Conservation (phyloP, 2,888 invertebrate genomes). For the Brenthis ino region DNA sequence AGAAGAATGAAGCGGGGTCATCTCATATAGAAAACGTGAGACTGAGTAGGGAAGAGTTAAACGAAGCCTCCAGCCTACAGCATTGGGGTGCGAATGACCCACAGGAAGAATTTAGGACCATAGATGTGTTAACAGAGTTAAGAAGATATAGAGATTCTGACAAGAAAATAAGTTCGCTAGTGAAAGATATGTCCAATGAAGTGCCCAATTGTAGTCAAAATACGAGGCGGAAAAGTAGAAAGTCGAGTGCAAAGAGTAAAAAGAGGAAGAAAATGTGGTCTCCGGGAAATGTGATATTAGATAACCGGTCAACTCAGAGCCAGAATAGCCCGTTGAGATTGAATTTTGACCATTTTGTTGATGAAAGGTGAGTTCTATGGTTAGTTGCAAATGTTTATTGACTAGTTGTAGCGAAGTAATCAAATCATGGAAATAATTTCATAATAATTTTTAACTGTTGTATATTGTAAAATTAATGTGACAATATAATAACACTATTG, state of each 20-base stretch:
- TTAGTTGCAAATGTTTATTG: background rate
- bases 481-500: too few relatives aligned
- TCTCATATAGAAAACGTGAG: conserved; percentile 48
- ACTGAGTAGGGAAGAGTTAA: conserved; percentile 55
- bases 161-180: conserved; percentile 50
- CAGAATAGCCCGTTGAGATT: conserved; percentile 64
- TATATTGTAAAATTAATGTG: too few relatives aligned
- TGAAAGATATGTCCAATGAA: conserved; percentile 49
- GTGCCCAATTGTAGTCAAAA: conserved; percentile 51
- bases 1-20: conserved; percentile 72
- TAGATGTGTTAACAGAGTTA: conserved; percentile 66
- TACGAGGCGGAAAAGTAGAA: conserved; percentile 58
- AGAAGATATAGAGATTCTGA: conserved; percentile 60
- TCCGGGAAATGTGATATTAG: conserved; percentile 70
- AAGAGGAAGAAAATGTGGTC: conserved; percentile 72
- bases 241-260: conserved; percentile 58
- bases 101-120: conserved; percentile 58
- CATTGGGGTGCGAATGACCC: conserved; percentile 57
- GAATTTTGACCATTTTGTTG: conserved; percentile 76
- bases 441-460: background rate
- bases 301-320: conserved; percentile 60
- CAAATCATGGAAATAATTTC: background rate
- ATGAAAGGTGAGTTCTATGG: conserved; percentile 64
- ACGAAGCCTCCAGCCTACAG: conserved; percentile 49
- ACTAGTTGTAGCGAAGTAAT: too few relatives aligned